phyloP scores from a whole-genome alignment of 2,113 vertebrate species.

The Ptilonorhynchus violaceus region DNA sequence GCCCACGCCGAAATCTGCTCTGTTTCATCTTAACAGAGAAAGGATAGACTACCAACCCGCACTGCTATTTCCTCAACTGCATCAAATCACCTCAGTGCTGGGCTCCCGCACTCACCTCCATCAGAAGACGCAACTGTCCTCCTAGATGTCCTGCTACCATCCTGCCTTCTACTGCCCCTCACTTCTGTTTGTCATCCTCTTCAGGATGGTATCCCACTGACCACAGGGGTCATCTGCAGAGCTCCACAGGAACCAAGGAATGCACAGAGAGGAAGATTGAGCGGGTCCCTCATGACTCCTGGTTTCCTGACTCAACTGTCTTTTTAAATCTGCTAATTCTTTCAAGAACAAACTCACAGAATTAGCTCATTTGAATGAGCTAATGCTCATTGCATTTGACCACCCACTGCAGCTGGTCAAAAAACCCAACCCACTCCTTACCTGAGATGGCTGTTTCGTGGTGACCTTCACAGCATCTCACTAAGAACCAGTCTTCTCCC shows the following conservation, averaged over 20 bases:
- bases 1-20: neutral
- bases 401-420: neutral
- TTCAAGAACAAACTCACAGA: neutral
- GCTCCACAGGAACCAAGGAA: neutral
- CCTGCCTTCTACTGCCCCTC: neutral
- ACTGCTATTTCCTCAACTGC: neutral
- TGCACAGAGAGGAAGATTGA: neutral
- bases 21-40: neutral
- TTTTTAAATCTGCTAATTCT: neutral
- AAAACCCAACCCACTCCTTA: neutral
- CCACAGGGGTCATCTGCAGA: neutral
- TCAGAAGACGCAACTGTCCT: neutral
- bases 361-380: neutral
- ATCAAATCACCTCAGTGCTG: neutral
- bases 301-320: neutral
- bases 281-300: neutral
- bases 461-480: neutral
- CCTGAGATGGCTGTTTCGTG: neutral
- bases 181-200: neutral
- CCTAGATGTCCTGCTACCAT: neutral
- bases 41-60: neutral
- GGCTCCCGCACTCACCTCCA: neutral
- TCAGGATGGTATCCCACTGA: neutral
- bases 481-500: neutral
- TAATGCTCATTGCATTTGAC: neutral